phyloP scores from a whole-genome alignment of 2,113 vertebrate species.

The Corythornis vintsioides region DNA sequence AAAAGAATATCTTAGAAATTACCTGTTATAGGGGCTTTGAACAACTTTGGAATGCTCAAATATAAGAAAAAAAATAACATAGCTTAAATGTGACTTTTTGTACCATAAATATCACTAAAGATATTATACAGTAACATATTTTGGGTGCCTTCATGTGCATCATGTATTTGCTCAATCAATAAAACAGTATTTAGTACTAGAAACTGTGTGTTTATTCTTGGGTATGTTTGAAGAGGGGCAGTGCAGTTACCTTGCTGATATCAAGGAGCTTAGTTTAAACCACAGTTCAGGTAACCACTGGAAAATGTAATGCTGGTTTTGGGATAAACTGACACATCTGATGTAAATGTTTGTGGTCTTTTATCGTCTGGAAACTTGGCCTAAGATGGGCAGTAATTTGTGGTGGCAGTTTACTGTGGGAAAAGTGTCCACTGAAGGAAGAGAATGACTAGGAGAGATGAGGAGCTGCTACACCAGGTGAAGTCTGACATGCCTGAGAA shows the following conservation, averaged over 20 bases:
- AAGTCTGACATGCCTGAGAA: background rate
- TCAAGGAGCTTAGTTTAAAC: background rate
- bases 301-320: background rate
- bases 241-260: background rate
- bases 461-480: background rate
- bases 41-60: background rate
- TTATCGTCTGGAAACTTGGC: background rate
- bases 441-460: background rate
- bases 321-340: fast-evolving
- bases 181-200: background rate
- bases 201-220: background rate
- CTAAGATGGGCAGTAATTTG: background rate
- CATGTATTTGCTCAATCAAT: background rate
- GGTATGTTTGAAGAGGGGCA: background rate
- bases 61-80: background rate
- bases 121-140: background rate
- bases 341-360: background rate
- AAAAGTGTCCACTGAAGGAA: background rate
- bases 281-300: background rate
- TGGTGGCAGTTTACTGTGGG: background rate
- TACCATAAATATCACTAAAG: background rate
- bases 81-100: background rate
- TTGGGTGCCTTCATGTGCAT: background rate
- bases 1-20: background rate
- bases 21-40: background rate